Percentiles rank a stretch among this genome's conserved stretches.
Conservation (phyloP, 2,888 invertebrate genomes). For the Meganola albula region DNA sequence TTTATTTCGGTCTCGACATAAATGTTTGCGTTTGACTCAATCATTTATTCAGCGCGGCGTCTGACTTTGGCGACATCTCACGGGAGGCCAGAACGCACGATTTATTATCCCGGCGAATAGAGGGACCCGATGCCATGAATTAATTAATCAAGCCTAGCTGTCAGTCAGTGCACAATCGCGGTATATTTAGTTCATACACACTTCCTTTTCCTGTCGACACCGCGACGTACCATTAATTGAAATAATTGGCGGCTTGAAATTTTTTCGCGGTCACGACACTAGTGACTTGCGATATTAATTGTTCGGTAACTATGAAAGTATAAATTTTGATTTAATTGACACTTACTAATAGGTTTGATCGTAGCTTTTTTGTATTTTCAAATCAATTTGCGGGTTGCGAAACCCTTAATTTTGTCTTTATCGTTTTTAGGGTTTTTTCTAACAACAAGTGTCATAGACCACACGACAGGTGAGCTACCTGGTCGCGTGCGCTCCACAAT, state of each 20-base stretch:
- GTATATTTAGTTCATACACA: constrained; percentile 55
- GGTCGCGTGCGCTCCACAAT: constrained; percentile 40
- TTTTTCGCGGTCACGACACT: constrained; percentile 64
- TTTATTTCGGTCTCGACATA: constrained; percentile 67
- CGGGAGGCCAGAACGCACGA: constrained; percentile 70
- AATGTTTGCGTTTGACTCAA: constrained; percentile 65
- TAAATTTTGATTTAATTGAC: no score
- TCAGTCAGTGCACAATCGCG: constrained; percentile 67
- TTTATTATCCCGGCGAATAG: constrained; percentile 68
- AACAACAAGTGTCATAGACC: constrained; percentile 1
- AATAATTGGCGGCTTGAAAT: constrained; percentile 67
- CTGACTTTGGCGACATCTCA: constrained; percentile 67
- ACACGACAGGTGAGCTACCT: constrained; percentile 36
- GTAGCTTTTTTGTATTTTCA: no score
- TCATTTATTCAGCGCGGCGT: constrained; percentile 65
- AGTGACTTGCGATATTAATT: no score
- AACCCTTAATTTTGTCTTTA: no score
- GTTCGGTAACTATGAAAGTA: no score
- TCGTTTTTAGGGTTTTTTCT: no score
- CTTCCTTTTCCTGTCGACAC: constrained; percentile 72
- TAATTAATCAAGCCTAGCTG: constrained; percentile 75
- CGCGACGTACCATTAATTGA: constrained; percentile 70
- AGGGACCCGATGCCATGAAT: constrained; percentile 59
- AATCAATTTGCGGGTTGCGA: no score
- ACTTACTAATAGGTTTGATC: no score